These are phyloP conservation scores for Spodoptera picta DNA, from an alignment of 2,888 invertebrate species.

Conservation along the genomic window DNA sequence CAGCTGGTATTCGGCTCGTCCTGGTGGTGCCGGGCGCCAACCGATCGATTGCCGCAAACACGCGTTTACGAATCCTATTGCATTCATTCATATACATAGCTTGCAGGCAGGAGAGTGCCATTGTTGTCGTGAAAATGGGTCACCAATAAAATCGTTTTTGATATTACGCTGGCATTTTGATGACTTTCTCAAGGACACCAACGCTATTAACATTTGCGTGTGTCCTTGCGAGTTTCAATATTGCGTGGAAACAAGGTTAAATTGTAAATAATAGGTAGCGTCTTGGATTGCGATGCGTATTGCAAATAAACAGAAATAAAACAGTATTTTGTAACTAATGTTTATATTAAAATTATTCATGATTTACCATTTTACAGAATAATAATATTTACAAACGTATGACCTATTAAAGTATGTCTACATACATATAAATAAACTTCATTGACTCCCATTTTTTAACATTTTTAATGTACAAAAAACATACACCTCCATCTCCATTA, in stretches of 20 bases:
- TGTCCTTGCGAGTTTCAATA: conserved; percentile 46
- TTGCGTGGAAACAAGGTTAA: conserved; percentile 17
- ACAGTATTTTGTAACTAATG: conserved; percentile 85
- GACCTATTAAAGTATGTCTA: conserved; percentile 83
- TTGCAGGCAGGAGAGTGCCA: conserved; percentile 40
- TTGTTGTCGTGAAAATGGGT: conserved; percentile 59
- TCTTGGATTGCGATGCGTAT: not conserved
- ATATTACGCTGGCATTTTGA: conserved; percentile 33
- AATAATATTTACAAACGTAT: conserved; percentile 88
- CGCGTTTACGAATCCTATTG: conserved; percentile 62
- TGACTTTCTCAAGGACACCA: conserved; percentile 48
- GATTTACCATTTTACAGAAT: conserved; percentile 88
- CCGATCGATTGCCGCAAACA: conserved; percentile 78
- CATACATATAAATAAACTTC: conserved; percentile 87
- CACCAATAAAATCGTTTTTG: conserved; percentile 43
- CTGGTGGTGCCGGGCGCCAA: conserved; percentile 80
- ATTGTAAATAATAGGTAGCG: conserved; percentile 2
- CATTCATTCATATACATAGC: conserved; percentile 61
- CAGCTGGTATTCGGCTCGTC: conserved; percentile 65
- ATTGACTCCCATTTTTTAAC: conserved; percentile 84
- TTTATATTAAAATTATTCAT: conserved; percentile 88
- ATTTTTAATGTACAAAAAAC: conserved; percentile 83
- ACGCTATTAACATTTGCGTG: conserved; percentile 32
- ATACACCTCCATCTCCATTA: conserved; percentile 71
- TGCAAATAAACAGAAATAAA: conserved; percentile 70